These are phyloP conservation scores for Chrysocyon brachyurus DNA, from an alignment of 2,797 vertebrate genomes.

Conservation along the genomic window DNA sequence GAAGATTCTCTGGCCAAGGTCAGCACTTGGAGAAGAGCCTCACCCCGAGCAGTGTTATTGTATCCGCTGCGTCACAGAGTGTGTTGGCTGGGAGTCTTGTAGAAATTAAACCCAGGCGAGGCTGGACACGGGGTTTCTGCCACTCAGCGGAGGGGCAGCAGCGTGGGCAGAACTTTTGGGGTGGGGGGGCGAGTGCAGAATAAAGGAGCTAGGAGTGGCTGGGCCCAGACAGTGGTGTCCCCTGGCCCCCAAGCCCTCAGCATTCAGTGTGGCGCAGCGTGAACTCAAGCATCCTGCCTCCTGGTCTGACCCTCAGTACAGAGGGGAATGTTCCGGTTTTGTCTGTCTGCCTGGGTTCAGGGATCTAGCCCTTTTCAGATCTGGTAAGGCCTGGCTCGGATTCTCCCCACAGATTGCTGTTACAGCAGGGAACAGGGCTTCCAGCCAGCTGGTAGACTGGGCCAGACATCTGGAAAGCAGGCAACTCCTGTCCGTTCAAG, in stretches of 20 bases:
- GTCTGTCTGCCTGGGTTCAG: neutral
- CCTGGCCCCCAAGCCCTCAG: neutral
- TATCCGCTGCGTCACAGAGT: constrained; percentile 57
- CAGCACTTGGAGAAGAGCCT: constrained; percentile 44
- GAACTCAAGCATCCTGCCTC: neutral
- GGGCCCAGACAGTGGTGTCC: neutral
- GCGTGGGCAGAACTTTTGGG: neutral
- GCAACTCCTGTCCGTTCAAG: neutral
- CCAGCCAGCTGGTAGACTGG: neutral
- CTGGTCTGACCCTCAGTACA: neutral
- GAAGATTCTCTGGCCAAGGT: constrained; percentile 51
- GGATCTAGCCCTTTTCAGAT: neutral
- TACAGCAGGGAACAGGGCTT: neutral
- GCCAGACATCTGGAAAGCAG: neutral
- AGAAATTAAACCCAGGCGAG: constrained; percentile 62
- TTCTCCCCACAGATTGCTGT: neutral
- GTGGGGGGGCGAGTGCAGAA: neutral
- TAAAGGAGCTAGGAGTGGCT: neutral
- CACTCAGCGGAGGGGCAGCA: neutral
- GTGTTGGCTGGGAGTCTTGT: constrained; percentile 30
- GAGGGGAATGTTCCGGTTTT: neutral
- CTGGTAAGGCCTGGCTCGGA: neutral
- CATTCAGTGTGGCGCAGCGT: neutral
- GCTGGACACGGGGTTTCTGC: constrained; percentile 40
- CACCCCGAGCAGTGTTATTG: constrained; percentile 43